Conservation (phyloP, 2,888 invertebrate species). For the Tortricodes alternella region DNA sequence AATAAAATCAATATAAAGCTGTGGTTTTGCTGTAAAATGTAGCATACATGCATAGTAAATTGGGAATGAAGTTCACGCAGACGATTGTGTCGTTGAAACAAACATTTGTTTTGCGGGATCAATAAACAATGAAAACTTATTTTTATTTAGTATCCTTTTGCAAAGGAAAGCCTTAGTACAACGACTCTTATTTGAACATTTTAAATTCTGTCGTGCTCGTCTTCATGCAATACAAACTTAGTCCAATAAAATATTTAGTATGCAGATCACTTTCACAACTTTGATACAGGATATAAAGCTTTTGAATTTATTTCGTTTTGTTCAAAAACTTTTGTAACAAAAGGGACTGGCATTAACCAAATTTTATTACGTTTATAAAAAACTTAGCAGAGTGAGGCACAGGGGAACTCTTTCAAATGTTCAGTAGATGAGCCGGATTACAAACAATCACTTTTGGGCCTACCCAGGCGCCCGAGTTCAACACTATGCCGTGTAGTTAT, state of each 20-base stretch:
- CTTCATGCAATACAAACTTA: slow-evolving; percentile 26
- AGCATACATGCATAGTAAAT: background rate
- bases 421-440: slow-evolving; percentile 26
- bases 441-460: slow-evolving; percentile 2
- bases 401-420: slow-evolving; percentile 16
- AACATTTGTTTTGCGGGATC: background rate
- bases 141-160: background rate
- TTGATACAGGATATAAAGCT: slow-evolving; percentile 44
- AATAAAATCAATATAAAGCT: background rate
- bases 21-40: background rate
- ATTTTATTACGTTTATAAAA: slow-evolving; percentile 40
- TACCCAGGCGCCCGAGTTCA: too few species aligned
- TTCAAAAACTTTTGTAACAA: slow-evolving; percentile 43
- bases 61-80: too few species aligned
- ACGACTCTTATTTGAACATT: too few species aligned
- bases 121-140: background rate
- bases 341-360: slow-evolving; percentile 38
- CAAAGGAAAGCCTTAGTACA: too few species aligned
- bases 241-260: slow-evolving; percentile 45
- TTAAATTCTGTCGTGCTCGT: background rate
- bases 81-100: background rate
- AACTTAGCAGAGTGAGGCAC: slow-evolving; percentile 28
- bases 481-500: too few species aligned
- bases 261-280: slow-evolving; percentile 55
- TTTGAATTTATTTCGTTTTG: slow-evolving; percentile 45